Evolutionary conservation across 2,888 invertebrate genomes (phyloP).

Genomic region (Prosapia bicincta): DNA sequence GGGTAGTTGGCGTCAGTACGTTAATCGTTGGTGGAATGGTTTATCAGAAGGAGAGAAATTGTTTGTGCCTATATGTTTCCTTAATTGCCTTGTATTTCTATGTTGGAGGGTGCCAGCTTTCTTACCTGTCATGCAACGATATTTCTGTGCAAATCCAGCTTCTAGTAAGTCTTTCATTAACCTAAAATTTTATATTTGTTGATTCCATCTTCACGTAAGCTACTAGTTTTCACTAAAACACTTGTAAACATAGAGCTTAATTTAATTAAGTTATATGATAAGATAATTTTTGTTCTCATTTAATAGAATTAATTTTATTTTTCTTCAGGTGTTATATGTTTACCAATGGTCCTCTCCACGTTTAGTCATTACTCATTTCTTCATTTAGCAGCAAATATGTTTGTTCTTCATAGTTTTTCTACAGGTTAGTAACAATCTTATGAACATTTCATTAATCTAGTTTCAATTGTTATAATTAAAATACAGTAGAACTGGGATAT

Average conservation of each 20-base stretch:
- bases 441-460: too few species aligned
- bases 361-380: slow-evolving; percentile 89
- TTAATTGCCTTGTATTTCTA: slow-evolving; percentile 75
- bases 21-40: slow-evolving; percentile 66
- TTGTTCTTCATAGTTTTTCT: slow-evolving; percentile 84
- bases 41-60: slow-evolving; percentile 71
- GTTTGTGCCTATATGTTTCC: slow-evolving; percentile 72
- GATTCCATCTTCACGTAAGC: too few species aligned
- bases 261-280: too few species aligned
- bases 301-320: slow-evolving; percentile 27
- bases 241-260: too few species aligned
- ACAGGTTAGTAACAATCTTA: slow-evolving; percentile 47
- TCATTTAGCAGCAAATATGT: slow-evolving; percentile 94
- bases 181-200: too few species aligned
- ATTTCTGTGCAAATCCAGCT: slow-evolving; percentile 80
- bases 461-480: too few species aligned
- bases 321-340: slow-evolving; percentile 64
- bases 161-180: slow-evolving; percentile 64
- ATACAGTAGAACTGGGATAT: too few species aligned
- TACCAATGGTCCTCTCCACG: slow-evolving; percentile 90
- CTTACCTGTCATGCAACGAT: slow-evolving; percentile 71
- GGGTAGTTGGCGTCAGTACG: slow-evolving; percentile 45
- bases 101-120: slow-evolving; percentile 75
- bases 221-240: too few species aligned
- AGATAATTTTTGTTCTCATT: too few species aligned